phyloP scores from a whole-genome alignment of 53 echinoderm and acorn worm genomes.

The Arbacia lixula region DNA sequence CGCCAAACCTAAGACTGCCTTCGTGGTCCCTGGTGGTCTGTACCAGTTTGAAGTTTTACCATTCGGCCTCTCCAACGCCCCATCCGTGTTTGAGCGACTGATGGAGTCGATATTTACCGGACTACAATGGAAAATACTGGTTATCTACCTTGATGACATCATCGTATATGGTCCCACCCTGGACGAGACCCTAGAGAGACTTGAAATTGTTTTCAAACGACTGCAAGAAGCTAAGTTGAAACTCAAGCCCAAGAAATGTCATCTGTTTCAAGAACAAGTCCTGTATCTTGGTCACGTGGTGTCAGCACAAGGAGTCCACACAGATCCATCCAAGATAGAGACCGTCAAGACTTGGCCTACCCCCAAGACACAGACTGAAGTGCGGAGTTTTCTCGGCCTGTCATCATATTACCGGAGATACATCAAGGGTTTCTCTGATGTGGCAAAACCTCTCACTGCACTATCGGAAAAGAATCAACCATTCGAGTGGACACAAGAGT shows the following conservation, averaged over 20 bases:
- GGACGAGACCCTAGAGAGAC: not conserved
- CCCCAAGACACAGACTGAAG: too few relatives aligned
- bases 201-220: not conserved
- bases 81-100: constrained; percentile 47
- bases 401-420: too few relatives aligned
- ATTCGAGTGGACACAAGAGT: not conserved
- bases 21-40: constrained; percentile 15
- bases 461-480: not conserved
- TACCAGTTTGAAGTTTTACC: constrained; percentile 53
- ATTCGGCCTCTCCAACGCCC: constrained; percentile 48
- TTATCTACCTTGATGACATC: constrained; percentile 50
- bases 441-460: not conserved
- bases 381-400: too few relatives aligned
- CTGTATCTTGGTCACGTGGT: too few relatives aligned
- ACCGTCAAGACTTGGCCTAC: too few relatives aligned
- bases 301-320: too few relatives aligned
- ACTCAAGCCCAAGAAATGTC: too few relatives aligned
- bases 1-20: constrained; percentile 20
- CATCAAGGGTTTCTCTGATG: too few relatives aligned
- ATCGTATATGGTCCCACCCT: constrained; percentile 39
- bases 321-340: too few relatives aligned
- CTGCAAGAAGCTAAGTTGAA: not conserved
- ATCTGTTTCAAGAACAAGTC: too few relatives aligned
- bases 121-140: constrained; percentile 37
- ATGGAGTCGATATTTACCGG: constrained; percentile 43